Evolutionary conservation across 2,113 vertebrate species (phyloP).

Genomic region (Sinocyclocheilus anophthalmus): DNA sequence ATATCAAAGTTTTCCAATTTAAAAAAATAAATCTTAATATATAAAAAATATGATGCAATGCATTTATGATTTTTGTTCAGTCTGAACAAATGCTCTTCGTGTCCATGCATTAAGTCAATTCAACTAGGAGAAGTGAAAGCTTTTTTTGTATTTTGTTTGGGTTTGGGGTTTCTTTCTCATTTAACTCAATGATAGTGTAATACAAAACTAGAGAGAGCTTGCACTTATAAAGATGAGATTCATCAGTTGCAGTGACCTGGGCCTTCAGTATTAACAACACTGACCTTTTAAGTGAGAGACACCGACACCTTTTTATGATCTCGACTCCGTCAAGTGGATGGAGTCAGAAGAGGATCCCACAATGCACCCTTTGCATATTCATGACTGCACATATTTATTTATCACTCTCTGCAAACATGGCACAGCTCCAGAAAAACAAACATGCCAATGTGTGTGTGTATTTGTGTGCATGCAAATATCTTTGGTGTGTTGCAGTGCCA

Average conservation of each 20-base stretch:
- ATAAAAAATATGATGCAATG: neutral
- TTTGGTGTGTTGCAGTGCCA: conserved; percentile 22
- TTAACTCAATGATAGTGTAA: neutral
- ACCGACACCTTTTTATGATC: conserved; percentile 20
- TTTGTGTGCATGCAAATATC: conserved; percentile 35
- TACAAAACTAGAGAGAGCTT: neutral
- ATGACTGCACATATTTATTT: conserved; percentile 55
- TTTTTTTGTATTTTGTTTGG: too few relatives aligned
- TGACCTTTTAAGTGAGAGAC: conserved; percentile 40
- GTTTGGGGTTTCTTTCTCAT: too few relatives aligned
- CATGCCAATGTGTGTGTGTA: conserved; percentile 39
- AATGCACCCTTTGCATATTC: conserved; percentile 53
- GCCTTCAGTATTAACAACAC: neutral
- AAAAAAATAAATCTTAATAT: neutral
- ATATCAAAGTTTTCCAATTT: neutral
- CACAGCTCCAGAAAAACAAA: conserved; percentile 46
- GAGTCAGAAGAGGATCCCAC: conserved; percentile 43
- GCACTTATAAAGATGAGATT: neutral
- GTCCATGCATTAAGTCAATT: neutral
- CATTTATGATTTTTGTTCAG: neutral
- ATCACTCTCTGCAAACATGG: conserved; percentile 53
- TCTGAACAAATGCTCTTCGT: neutral
- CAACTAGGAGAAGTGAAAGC: neutral
- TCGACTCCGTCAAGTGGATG: conserved; percentile 17
- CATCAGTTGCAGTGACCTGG: neutral